Percentiles rank a stretch among this genome's conserved stretches.
Evolutionary conservation across 92 coral and sea anemone species (phyloP).

Genomic region (Palythoa caribaeorum): DNA sequence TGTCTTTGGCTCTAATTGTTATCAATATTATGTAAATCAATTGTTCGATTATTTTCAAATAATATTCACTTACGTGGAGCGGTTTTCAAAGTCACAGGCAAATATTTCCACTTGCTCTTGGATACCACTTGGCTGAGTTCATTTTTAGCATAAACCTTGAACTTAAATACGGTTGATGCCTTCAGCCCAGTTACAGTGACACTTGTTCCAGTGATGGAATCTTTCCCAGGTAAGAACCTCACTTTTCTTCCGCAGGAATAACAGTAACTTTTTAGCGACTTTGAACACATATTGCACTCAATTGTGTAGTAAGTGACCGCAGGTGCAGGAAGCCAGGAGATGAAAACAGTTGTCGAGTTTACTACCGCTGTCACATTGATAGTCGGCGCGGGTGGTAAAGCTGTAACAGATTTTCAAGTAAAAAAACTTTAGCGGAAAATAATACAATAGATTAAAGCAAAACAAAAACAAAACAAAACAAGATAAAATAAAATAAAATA

Average conservation of each 20-base stretch:
- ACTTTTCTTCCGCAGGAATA: constrained; percentile 22
- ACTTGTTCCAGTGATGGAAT: background rate
- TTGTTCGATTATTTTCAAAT: too few species aligned
- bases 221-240: constrained; percentile 2
- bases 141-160: constrained; percentile 17
- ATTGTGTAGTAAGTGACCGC: background rate
- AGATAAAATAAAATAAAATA: too few species aligned
- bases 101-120: constrained; percentile 9
- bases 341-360: background rate
- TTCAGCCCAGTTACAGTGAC: constrained; percentile 2
- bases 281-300: constrained; percentile 32
- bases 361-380: background rate
- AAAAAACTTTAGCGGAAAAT: background rate
- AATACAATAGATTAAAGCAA: too few species aligned
- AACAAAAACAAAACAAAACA: too few species aligned
- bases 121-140: constrained; percentile 16
- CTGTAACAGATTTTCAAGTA: background rate
- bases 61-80: background rate
- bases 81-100: background rate
- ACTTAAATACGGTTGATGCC: constrained; percentile 4
- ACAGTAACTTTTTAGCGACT: background rate
- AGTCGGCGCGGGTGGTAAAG: constrained; percentile 19
- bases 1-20: too few species aligned
- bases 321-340: constrained; percentile 2
- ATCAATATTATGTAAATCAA: too few species aligned